Conservation (phyloP, 2,888 invertebrate genomes). For the Ischnus inquisitorius region DNA sequence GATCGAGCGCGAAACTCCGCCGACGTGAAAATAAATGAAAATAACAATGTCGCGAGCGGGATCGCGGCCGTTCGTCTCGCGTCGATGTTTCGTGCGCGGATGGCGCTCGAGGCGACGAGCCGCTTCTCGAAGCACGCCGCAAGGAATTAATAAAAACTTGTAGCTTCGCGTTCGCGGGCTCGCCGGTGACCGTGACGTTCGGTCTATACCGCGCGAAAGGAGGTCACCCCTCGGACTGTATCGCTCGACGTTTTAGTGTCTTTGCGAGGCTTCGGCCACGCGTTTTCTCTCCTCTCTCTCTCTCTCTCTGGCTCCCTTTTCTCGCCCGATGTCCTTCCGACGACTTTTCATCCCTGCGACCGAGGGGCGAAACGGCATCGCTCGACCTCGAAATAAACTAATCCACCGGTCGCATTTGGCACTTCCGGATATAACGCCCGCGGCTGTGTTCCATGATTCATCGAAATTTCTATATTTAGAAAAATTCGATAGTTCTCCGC, state of each 20-base stretch:
- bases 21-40: conserved; percentile 27
- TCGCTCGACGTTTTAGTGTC: conserved; percentile 61
- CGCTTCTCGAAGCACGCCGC: conserved; percentile 27
- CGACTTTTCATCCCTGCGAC: conserved; percentile 19
- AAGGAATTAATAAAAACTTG: background rate
- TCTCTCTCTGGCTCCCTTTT: background rate
- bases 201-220: conserved; percentile 67
- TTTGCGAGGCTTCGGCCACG: conserved; percentile 67
- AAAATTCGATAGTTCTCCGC: background rate
- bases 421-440: too few relatives aligned
- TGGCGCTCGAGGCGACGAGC: conserved; percentile 8
- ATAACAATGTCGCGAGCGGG: conserved; percentile 45
- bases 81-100: too few relatives aligned
- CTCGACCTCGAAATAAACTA: conserved; percentile 42
- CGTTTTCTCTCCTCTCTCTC: conserved; percentile 31
- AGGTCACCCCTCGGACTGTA: conserved; percentile 67
- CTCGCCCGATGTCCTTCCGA: background rate
- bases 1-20: conserved; percentile 38
- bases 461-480: background rate
- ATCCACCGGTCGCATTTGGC: background rate
- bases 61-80: background rate
- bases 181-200: conserved; percentile 67
- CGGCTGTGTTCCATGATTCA: background rate
- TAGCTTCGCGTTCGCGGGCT: conserved; percentile 57
- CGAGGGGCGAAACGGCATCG: conserved; percentile 39